These are phyloP conservation scores for Pavo muticus DNA, from an alignment of 2,113 vertebrate species.

Conservation along the genomic window DNA sequence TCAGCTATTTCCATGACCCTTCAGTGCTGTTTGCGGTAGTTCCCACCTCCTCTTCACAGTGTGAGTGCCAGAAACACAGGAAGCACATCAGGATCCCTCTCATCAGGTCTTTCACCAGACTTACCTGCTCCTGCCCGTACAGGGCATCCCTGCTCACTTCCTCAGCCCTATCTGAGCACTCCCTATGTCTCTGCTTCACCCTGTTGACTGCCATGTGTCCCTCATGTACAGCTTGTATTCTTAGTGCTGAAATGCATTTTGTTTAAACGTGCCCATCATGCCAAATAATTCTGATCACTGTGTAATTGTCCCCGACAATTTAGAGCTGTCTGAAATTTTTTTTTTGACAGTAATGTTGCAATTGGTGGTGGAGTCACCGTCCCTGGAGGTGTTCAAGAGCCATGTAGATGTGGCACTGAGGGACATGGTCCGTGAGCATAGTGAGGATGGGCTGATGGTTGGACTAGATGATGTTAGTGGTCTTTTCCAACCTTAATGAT, in stretches of 20 bases:
- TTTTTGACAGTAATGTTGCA: not conserved
- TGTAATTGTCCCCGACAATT: not conserved
- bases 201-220: not conserved
- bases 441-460: no score
- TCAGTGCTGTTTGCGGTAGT: not conserved
- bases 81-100: not conserved
- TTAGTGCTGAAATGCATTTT: not conserved
- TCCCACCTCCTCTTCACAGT: not conserved
- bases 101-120: not conserved
- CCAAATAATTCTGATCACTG: not conserved
- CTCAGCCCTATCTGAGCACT: not conserved
- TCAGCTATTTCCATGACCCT: not conserved
- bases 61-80: not conserved
- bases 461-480: no score
- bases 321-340: not conserved
- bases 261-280: not conserved
- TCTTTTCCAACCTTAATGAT: no score
- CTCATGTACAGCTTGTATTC: not conserved
- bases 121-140: not conserved
- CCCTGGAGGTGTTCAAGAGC: no score
- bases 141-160: not conserved
- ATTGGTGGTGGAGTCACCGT: not conserved
- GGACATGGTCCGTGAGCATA: no score
- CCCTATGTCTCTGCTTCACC: not conserved
- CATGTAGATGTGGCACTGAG: no score